Conservation (phyloP, 2,797 vertebrate genomes). For the Cuculus canorus region DNA sequence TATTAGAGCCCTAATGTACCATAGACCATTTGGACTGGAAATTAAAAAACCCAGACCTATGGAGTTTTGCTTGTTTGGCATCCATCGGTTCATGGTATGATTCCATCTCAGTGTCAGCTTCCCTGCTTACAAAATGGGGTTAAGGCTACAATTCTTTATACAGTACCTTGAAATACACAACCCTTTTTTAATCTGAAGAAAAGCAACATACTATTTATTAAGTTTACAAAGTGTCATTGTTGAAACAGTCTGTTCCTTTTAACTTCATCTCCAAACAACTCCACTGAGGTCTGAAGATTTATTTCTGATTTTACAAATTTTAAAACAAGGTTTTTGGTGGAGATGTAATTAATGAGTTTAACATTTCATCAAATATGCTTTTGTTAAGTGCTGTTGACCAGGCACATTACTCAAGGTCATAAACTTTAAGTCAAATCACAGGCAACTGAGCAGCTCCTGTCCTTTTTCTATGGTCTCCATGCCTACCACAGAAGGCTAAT, state of each 20-base stretch:
- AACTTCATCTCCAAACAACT: constrained; percentile 21
- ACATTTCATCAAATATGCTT: constrained; percentile 71
- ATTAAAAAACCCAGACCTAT: neutral
- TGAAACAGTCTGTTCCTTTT: neutral
- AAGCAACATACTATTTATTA: neutral
- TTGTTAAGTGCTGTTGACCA: constrained; percentile 63
- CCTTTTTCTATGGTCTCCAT: constrained; percentile 20
- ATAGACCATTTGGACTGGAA: neutral
- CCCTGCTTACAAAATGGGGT: neutral
- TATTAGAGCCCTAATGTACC: neutral
- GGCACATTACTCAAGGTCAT: constrained; percentile 71
- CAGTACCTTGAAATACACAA: neutral
- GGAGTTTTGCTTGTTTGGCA: neutral
- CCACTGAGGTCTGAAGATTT: constrained; percentile 15
- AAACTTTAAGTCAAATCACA: constrained; percentile 68
- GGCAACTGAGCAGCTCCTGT: constrained; percentile 57
- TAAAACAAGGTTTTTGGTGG: neutral
- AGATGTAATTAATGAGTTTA: constrained; percentile 50
- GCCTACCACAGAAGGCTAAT: constrained; percentile 66
- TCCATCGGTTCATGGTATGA: neutral
- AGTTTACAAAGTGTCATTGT: neutral
- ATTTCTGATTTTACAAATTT: constrained; percentile 47
- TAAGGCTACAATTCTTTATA: neutral
- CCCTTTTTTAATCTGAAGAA: neutral
- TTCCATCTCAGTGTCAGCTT: neutral